phyloP scores from a whole-genome alignment of 2,113 vertebrate genomes.

The Neogale vison region DNA sequence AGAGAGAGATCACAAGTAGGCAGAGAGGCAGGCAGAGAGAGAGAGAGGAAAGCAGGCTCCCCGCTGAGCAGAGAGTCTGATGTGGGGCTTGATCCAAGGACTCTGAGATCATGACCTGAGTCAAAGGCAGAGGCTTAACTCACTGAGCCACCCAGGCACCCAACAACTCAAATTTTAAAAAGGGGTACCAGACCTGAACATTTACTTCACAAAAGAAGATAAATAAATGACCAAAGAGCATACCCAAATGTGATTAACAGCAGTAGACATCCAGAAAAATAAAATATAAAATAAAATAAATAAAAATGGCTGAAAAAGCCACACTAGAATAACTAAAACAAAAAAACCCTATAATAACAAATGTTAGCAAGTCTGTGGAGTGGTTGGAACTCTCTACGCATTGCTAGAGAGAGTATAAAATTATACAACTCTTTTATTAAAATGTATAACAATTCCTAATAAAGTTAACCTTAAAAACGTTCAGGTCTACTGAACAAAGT shows the following conservation, averaged over 20 bases:
- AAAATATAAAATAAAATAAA: not conserved
- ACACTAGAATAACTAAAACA: not conserved
- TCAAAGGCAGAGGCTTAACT: no score
- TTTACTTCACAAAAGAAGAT: conserved; percentile 3
- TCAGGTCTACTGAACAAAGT: not conserved
- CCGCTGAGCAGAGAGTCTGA: no score
- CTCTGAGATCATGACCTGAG: no score
- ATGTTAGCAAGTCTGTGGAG: not conserved
- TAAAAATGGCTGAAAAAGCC: not conserved
- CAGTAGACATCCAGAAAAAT: not conserved
- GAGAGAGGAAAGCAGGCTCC: no score
- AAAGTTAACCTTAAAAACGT: not conserved
- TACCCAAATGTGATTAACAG: not conserved
- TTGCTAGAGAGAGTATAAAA: not conserved
- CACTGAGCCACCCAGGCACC: no score
- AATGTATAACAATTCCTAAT: not conserved
- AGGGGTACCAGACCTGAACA: not conserved
- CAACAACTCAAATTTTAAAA: not conserved
- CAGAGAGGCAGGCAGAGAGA: no score
- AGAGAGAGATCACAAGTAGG: no score
- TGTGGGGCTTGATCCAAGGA: no score
- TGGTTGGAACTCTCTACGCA: not conserved
- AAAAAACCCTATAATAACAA: not conserved
- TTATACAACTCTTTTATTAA: not conserved
- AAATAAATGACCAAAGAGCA: not conserved